Evolutionary conservation across 2,113 vertebrate genomes (phyloP).

Genomic region (Chunga burmeisteri): DNA sequence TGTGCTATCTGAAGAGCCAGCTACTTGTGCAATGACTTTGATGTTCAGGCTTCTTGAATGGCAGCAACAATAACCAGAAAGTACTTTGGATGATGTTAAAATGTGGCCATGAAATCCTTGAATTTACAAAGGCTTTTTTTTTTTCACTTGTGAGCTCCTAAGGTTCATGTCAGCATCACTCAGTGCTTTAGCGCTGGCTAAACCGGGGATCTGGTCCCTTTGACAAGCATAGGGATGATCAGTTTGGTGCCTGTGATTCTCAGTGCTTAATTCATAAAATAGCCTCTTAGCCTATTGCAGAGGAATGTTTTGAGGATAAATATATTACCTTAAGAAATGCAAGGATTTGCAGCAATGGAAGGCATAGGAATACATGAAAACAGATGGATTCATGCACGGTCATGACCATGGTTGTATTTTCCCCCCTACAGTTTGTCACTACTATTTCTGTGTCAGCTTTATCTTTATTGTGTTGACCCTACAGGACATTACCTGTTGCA

Average conservation of each 20-base stretch:
- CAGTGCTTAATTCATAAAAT: neutral
- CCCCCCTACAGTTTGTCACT: neutral
- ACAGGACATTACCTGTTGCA: neutral
- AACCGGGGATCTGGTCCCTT: neutral
- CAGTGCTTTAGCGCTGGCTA: neutral
- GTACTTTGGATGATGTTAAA: neutral
- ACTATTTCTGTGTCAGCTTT: neutral
- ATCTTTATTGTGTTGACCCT: neutral
- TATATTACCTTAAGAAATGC: neutral
- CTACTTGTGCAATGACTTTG: neutral
- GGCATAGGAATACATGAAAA: neutral
- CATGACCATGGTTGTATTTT: neutral
- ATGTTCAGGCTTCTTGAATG: neutral
- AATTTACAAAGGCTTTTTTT: neutral
- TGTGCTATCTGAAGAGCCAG: neutral
- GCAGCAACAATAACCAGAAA: neutral
- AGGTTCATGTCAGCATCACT: neutral
- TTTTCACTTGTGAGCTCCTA: neutral
- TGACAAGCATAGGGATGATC: neutral
- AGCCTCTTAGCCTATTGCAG: neutral
- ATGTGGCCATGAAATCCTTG: neutral
- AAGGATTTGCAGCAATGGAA: neutral
- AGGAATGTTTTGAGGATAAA: neutral
- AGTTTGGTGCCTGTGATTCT: neutral
- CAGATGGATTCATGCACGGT: neutral